Conservation (phyloP, 2,797 vertebrate species). For the Lutjanus campechanus region DNA sequence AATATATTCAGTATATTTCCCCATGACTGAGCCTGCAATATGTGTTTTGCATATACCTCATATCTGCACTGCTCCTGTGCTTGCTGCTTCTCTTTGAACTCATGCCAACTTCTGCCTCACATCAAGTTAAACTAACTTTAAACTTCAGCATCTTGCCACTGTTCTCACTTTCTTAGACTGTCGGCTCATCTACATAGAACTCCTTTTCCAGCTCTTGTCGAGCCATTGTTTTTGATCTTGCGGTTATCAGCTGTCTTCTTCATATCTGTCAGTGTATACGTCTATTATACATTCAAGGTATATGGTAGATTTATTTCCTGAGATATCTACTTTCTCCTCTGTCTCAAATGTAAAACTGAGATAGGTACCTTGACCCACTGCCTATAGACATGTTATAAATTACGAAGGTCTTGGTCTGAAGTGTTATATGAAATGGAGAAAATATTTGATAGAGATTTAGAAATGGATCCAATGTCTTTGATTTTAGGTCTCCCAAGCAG, state of each 20-base stretch:
- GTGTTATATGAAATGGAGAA: too few relatives aligned
- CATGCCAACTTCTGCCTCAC: neutral
- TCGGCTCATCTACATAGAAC: constrained; percentile 1
- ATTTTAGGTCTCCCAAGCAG: too few relatives aligned
- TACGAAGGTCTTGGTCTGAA: too few relatives aligned
- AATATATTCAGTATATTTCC: neutral
- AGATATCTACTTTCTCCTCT: too few relatives aligned
- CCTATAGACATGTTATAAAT: too few relatives aligned
- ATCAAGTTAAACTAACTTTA: neutral
- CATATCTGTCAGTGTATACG: neutral
- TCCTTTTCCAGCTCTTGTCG: neutral
- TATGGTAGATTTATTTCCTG: too few relatives aligned
- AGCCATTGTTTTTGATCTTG: neutral
- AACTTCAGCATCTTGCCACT: neutral
- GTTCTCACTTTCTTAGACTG: neutral
- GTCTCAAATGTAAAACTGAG: too few relatives aligned
- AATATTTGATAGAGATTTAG: too few relatives aligned
- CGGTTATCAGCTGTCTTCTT: neutral
- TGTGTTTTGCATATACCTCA: neutral
- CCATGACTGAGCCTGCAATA: neutral
- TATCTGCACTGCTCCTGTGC: neutral
- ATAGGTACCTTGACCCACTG: too few relatives aligned
- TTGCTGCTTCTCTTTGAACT: constrained; percentile 13
- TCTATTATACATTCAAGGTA: neutral
- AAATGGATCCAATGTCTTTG: too few relatives aligned